Evolutionary conservation across 2,888 invertebrate genomes (phyloP), one percentile per base, ranked within the genome.

Genomic region (Stomorhina lunata): DNA sequence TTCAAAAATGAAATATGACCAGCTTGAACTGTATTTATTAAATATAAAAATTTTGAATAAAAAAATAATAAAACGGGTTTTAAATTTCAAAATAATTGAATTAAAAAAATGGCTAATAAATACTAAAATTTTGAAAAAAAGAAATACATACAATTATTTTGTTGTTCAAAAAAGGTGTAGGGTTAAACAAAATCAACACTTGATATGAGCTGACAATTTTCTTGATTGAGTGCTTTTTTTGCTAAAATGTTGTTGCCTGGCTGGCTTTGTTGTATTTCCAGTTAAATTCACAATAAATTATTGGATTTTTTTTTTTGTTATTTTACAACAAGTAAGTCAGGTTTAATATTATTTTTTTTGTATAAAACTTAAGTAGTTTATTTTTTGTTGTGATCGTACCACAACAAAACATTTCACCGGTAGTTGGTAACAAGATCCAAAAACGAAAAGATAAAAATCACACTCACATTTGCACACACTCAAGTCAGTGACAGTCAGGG

Each of bases 171-270:
- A 57, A 55, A 69, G 65, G 72, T 79, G 79, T 59, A 73, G 72
- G 72, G 79, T 59, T 73, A 79, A 77, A 72, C 57, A n/a, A n/a
- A n/a, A n/a, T n/a, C n/a, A 79, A 80, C 79, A 72, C 63, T 65
- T 79, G 71, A 78, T 71, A 71, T 71, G 48, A 37, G 45, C 45
- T 66, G 53, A 40, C 63, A 55, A 65, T 65, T 29, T 50, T 53
- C 17, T 2, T 20, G 3, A 17, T 4, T 32, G 15, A 20, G 15
- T 20, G n/a, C 22, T 25, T 2, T 15, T 27, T 9, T n/a, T 57
- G 61, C 17, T n/a, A n/a, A n/a, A n/a, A n/a, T 22, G 50, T 22
- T 25, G 12, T 27, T 55, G 43, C n/a, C n/a, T 32, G 40, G 20
- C 10, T 61, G 63, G 9, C 29, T 43, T 17, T 72, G 9, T 59